Evolutionary conservation across 2,113 vertebrate genomes (phyloP).

Genomic region (Capreolus pygargus): DNA sequence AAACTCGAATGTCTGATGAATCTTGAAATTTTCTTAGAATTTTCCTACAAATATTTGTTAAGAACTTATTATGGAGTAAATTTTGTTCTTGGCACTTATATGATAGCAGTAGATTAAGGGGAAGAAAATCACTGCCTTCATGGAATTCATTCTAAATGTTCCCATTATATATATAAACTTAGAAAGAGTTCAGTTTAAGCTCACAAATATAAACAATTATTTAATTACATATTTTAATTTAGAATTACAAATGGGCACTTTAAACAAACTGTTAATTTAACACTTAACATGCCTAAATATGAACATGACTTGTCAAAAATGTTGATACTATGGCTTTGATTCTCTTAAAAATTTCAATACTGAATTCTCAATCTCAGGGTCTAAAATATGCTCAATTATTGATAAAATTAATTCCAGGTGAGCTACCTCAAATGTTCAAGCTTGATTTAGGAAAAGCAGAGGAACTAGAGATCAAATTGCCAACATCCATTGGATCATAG

Average conservation of each 20-base stretch:
- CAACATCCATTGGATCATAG: too few relatives aligned
- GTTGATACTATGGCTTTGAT: background rate
- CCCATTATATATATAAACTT: background rate
- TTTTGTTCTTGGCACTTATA: background rate
- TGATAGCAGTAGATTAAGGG: background rate
- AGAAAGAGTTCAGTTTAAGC: background rate
- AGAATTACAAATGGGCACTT: background rate
- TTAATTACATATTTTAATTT: background rate
- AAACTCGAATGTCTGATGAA: background rate
- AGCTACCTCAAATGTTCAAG: too few relatives aligned
- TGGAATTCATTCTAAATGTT: background rate
- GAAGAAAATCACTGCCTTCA: background rate
- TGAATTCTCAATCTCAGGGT: background rate
- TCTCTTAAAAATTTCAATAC: background rate
- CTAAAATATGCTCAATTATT: background rate
- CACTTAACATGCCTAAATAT: background rate
- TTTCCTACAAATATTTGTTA: background rate
- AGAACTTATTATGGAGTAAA: background rate
- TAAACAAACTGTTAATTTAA: background rate
- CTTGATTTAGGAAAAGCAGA: too few relatives aligned
- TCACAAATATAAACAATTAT: background rate
- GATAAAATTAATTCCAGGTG: background rate
- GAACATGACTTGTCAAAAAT: background rate
- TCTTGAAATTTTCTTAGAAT: background rate
- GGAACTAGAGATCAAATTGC: too few relatives aligned